Evolutionary conservation across 2,113 vertebrate species (phyloP).

Genomic region (Martes martes): DNA sequence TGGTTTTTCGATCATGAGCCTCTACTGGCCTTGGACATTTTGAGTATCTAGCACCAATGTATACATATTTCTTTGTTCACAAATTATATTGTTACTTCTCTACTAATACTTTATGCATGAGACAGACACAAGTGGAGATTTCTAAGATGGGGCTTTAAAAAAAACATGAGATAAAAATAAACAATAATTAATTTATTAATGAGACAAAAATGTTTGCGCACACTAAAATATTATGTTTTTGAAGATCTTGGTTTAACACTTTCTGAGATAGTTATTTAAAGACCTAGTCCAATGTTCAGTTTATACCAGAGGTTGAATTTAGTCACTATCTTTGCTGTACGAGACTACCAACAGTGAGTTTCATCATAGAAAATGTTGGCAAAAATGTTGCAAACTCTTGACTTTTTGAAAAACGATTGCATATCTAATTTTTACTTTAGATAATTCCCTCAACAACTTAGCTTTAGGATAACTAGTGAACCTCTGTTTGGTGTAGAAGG

Average conservation of each 20-base stretch:
- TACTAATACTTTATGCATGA: conserved; percentile 1
- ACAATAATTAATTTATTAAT: background rate
- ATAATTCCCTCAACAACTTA: background rate
- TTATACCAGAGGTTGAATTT: background rate
- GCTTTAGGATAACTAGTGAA: background rate
- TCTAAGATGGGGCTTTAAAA: background rate
- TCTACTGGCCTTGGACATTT: background rate
- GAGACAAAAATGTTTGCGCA: background rate
- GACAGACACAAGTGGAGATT: background rate
- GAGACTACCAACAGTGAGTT: background rate
- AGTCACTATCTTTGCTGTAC: background rate
- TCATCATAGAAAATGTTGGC: background rate
- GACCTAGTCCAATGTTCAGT: background rate
- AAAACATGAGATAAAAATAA: conserved; percentile 12
- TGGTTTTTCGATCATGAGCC: background rate
- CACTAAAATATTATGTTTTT: background rate
- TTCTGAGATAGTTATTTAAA: conserved; percentile 41
- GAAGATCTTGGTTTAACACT: background rate
- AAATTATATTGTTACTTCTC: background rate
- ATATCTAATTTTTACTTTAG: background rate
- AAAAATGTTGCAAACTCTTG: background rate
- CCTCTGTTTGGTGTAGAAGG: background rate
- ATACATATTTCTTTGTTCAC: background rate
- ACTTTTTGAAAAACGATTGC: background rate
- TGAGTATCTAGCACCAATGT: background rate